These are phyloP conservation scores for Spinus olivaceus DNA, from an alignment of 2,797 vertebrate species.

Conservation along the genomic window DNA sequence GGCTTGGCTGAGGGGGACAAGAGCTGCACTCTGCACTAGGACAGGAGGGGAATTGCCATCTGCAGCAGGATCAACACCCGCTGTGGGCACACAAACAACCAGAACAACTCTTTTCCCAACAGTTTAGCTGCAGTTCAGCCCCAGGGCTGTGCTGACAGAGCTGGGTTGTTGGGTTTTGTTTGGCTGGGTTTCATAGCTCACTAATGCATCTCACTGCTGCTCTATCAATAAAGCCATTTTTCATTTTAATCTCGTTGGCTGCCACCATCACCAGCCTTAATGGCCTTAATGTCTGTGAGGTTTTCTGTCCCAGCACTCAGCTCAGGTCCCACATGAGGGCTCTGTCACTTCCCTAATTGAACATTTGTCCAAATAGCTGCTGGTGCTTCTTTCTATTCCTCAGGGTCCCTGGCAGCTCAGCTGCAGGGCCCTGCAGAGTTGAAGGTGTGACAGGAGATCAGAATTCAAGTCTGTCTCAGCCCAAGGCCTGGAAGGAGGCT, in stretches of 20 bases:
- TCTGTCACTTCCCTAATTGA: neutral
- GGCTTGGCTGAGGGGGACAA: neutral
- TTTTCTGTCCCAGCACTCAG: neutral
- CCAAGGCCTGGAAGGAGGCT: neutral
- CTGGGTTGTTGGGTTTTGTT: neutral
- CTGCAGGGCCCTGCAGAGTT: neutral
- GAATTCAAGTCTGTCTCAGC: neutral
- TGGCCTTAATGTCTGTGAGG: neutral
- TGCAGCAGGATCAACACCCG: accelerated
- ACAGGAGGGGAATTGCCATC: neutral
- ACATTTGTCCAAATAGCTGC: neutral
- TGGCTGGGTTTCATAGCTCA: neutral
- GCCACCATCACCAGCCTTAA: neutral
- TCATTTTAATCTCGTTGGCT: neutral
- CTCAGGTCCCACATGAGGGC: accelerated
- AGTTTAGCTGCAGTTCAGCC: neutral
- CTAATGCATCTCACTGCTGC: neutral
- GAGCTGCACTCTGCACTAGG: neutral
- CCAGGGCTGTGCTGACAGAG: neutral
- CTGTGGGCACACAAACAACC: neutral
- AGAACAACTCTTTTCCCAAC: neutral
- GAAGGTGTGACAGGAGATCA: neutral
- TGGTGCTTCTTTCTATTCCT: neutral
- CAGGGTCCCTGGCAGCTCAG: neutral
- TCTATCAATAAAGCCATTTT: neutral